These are phyloP conservation scores for Latheticus oryzae DNA, from an alignment of 2,888 invertebrate genomes.

Conservation along the genomic window DNA sequence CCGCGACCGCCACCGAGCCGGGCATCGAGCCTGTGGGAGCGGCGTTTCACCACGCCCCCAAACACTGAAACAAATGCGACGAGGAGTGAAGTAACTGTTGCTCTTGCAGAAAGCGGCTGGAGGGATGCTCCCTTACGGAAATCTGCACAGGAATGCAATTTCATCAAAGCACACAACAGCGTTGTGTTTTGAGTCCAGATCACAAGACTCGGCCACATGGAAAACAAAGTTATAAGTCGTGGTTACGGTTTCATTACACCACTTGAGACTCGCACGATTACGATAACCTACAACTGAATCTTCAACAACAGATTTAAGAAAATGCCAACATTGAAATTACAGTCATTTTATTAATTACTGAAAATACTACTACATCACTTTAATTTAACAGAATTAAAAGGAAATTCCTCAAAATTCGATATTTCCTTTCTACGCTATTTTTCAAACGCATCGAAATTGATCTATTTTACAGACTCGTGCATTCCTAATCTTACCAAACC, in stretches of 20 bases:
- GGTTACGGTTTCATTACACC: constrained; percentile 65
- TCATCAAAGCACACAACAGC: constrained; percentile 65
- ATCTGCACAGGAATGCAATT: constrained; percentile 68
- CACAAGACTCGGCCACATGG: constrained; percentile 65
- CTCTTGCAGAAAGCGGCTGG: constrained; percentile 60
- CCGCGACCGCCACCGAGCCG: constrained; percentile 56
- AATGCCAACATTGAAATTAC: no score
- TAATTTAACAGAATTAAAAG: no score
- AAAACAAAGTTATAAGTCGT: constrained; percentile 67
- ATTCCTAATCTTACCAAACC: no score
- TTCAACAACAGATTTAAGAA: no score
- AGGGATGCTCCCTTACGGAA: constrained; percentile 64
- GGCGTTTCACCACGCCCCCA: constrained; percentile 64
- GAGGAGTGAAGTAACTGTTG: constrained; percentile 65
- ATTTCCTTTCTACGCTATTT: no score
- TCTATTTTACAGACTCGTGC: no score
- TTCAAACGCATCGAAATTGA: no score
- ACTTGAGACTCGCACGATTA: constrained; percentile 52
- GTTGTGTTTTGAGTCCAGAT: constrained; percentile 63
- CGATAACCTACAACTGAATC: constrained; percentile 33
- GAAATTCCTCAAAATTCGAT: no score
- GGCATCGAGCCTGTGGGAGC: constrained; percentile 61
- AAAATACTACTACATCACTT: no score
- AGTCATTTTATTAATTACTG: no score
- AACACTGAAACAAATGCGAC: constrained; percentile 64